Evolutionary conservation across 2,888 invertebrate genomes (phyloP), one percentile per base, ranked within the genome.

Genomic region (Acleris emargana): DNA sequence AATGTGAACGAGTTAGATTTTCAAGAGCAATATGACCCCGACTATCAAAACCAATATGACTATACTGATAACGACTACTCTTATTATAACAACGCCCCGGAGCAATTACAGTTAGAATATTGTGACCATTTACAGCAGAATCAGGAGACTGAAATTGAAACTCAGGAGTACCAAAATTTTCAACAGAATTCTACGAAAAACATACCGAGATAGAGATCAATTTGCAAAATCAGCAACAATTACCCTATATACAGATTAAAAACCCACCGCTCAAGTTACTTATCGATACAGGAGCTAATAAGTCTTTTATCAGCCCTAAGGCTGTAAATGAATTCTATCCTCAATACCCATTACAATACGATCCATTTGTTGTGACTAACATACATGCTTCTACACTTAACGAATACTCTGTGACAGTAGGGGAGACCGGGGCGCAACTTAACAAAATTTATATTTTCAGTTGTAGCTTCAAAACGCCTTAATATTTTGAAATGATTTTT

Each of bases 351-450:
- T 20, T 18, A 16, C 13, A 49, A 11, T 58, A 58, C 13, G 58
- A 58, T 0, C 58, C 58, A 16, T 58, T 49, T 16, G 32, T 32
- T n/a, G 47, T 58, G 6, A 58, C 58, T 0, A 49, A 58, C 16
- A 55, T 76, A 1, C 76, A 77, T 22, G 74, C 70, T 0, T 69
- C 69, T 0, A 73, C 51, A 32, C 25, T 68, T 9, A 74, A 68
- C 28, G 57, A 76, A 3, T 72, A 73, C 64, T 77, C 76, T 0
- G 72, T 77, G 16, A 73, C 69, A 0, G 2, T 77, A n/a, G n/a
- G n/a, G n/a, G n/a, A n/a, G n/a, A n/a, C n/a, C n/a, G n/a, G n/a
- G n/a, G n/a, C n/a, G n/a, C n/a, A n/a, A n/a, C n/a, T n/a, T n/a
- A n/a, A n/a, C n/a, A n/a, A n/a, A n/a, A n/a, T n/a, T n/a, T n/a